phyloP scores from a whole-genome alignment of 2,888 invertebrate genomes.

The Thymelicus acteon region DNA sequence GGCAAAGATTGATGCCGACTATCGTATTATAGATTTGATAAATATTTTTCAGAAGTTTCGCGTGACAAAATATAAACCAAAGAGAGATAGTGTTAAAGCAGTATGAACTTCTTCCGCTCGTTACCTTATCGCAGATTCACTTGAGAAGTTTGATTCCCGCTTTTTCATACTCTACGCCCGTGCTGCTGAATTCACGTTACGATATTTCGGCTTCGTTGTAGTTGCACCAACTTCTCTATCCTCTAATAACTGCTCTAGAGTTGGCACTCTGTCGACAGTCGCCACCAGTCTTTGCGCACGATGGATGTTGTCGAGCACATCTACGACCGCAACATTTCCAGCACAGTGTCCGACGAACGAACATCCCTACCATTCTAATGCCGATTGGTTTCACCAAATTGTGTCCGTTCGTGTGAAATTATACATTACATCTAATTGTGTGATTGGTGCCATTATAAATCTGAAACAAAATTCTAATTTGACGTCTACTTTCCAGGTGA shows the following conservation, averaged over 20 bases:
- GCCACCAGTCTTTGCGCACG: constrained; percentile 57
- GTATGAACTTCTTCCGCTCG: constrained; percentile 37
- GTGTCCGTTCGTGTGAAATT: constrained; percentile 57
- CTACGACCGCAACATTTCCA: constrained; percentile 55
- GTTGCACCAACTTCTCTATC: constrained; percentile 21
- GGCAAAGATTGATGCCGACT: constrained; percentile 39
- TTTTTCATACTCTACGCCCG: constrained; percentile 34
- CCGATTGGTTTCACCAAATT: constrained; percentile 77
- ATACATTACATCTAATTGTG: constrained; percentile 53
- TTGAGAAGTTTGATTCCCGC: constrained; percentile 28
- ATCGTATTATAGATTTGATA: constrained; percentile 3
- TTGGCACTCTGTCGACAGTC: constrained; percentile 22
- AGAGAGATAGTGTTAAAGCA: neutral
- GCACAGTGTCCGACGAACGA: constrained; percentile 59
- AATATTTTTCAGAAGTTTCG: neutral
- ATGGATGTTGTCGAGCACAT: constrained; percentile 69
- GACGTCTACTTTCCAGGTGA: constrained; percentile 84
- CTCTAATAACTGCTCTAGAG: neutral
- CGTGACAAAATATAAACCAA: neutral
- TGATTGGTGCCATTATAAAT: constrained; percentile 75
- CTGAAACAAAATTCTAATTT: constrained; percentile 84
- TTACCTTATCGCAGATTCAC: constrained; percentile 4
- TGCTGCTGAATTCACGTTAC: constrained; percentile 28
- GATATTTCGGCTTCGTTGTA: constrained; percentile 27
- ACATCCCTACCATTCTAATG: constrained; percentile 37